These are phyloP conservation scores for Myxocyprinus asiaticus DNA, from an alignment of 2,113 vertebrate species.

Conservation along the genomic window DNA sequence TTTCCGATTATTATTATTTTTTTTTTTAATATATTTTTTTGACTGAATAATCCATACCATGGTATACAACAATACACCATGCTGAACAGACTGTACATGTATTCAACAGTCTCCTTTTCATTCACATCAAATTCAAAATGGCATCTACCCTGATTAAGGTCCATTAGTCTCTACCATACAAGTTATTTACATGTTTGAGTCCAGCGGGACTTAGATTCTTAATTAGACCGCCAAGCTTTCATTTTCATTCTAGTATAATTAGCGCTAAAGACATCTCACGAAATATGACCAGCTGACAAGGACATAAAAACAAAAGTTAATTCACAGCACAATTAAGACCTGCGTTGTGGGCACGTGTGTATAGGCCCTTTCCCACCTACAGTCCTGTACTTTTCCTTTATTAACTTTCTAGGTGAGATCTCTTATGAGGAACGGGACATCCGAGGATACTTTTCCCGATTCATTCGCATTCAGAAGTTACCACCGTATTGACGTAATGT, in stretches of 20 bases:
- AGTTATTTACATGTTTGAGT: slow-evolving; percentile 40
- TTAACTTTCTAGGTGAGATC: no score
- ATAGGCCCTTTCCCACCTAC: no score
- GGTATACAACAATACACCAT: not conserved
- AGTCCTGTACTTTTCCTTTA: no score
- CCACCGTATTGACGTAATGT: no score
- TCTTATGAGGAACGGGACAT: no score
- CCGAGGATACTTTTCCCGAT: no score
- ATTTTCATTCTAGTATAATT: slow-evolving; percentile 29
- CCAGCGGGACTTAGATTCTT: not conserved
- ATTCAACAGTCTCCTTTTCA: not conserved
- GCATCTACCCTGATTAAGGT: slow-evolving; percentile 40
- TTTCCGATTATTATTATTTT: not conserved
- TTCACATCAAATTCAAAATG: slow-evolving; percentile 18
- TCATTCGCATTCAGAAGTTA: no score
- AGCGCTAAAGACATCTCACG: slow-evolving; percentile 11
- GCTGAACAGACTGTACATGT: not conserved
- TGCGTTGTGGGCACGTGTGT: not conserved
- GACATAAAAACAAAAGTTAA: slow-evolving; percentile 12
- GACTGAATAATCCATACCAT: not conserved
- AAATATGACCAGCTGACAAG: not conserved
- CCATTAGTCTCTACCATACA: slow-evolving; percentile 1
- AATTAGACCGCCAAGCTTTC: slow-evolving; percentile 43
- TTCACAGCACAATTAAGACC: slow-evolving; percentile 19
- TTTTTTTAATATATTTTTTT: not conserved